Evolutionary conservation across 2,113 vertebrate species (phyloP), one percentile per base, ranked within the genome.

Genomic region (Terrapene triunguis): DNA sequence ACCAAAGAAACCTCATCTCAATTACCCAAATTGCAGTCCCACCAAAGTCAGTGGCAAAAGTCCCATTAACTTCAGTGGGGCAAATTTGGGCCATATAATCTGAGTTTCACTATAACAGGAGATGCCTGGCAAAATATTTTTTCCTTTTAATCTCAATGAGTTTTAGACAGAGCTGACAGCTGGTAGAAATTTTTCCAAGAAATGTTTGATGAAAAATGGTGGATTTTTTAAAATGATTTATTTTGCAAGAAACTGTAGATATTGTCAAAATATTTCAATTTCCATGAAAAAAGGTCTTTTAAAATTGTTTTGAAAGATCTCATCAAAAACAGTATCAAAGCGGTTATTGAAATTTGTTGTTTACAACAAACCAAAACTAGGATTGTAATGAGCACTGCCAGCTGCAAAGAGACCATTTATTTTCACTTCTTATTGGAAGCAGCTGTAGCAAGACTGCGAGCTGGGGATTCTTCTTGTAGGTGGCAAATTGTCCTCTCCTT

Each of bases 401-500:
- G 22, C 35, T 74, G n/a, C 6, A 62, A 47, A 47, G 53, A 72
- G 24, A 55, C 12, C 72, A 86, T 89, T 82, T 2, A 86, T 8
- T 62, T 29, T 10, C 54, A 82, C 76, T 38, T 44, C 17, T 16
- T 11, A 35, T 21, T 21, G 11, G 8, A 32, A 57, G 32, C 82
- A 0, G 0, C 10, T 72, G 24, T 62, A 0, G 0, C 25, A 87
- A 80, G 80, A 47, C 21, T 51, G 57, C 4, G 16, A 79, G 80
- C 42, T 0, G 1, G 35, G 89, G 44, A 65, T 80, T 93, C 81
- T 62, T 5, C 51, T 87, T 2, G 16, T 1, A 38, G 50, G 4
- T 2, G 74, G 32, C 29, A 95, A 92, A 51, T 50, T 93, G 19
- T 25, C 54, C 54, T 24, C 19, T 82, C 4, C 5, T 2, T 53